Base-by-base conservation (phyloP, 2,888 invertebrate species). In the Resseliella maxima region DNA sequence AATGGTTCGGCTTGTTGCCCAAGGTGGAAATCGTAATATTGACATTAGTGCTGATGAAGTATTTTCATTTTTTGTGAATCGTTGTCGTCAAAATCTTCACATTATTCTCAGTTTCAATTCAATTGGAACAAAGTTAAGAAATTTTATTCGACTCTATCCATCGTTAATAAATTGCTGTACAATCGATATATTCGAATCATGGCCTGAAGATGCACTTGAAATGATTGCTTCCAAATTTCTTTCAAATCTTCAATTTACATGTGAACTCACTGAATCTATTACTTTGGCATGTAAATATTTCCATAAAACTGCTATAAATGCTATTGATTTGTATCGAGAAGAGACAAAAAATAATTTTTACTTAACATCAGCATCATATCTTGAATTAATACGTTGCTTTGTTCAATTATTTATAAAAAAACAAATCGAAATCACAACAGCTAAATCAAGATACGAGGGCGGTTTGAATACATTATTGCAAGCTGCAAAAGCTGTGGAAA, bases 101-200 rank as follows among this genome's bases (percentile, higher is more conserved):
- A 94, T 95, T 6, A 95, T 97, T 0, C 91, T 97, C 0, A 93
- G 93, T 35, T 92, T 92, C 92, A 96, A 96, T 88, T 97, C 95
- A 0, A 95, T 97, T 87, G 97, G 97, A 0, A 94, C 95, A 88
- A 93, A 96, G 0, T 95, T 97, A 90, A 93, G 96, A 46, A 94
- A 95, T 0, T 93, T 96, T 0, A 93, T 98, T 5, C 93, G 97
- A 0, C 95, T 97, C 90, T 98, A 97, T 91, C 98, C 97, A 0
- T 97, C 97, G 0, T 91, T 98, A 54, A 96, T 97, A 46, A 98
- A 96, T 91, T 97, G 97, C 89, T 97, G 97, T 90, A 97, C 97
- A 1, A 97, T 97, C 88, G 97, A 98, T 91, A 98, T 97, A 97
- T 97, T 96, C 91, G 95, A 95, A 91, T 94, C 95, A 86, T 97